A percentile compares a stretch with the other conserved stretches of the same genome.
These are phyloP conservation scores for Serilophus lunatus DNA, from an alignment of 2,113 vertebrate genomes.

Conservation along the genomic window DNA sequence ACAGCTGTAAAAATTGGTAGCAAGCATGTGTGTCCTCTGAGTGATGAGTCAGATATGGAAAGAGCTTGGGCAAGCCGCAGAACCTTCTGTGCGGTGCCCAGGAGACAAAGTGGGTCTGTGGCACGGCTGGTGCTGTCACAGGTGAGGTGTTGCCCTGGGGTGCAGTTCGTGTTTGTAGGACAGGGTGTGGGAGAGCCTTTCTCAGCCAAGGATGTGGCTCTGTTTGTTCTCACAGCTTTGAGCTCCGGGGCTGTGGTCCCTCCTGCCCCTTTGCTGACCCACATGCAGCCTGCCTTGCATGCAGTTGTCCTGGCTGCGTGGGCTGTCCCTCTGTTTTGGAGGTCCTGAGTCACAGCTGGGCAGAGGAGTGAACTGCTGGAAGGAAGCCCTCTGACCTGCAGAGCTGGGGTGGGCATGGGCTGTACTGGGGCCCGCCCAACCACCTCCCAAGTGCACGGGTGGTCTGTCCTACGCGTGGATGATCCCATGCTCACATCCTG, in stretches of 20 bases:
- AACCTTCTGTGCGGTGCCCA: fast-evolving
- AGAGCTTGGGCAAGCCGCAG: neutral
- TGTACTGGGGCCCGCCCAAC: no score
- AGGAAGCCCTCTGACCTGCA: neutral
- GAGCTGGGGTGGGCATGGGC: fast-evolving
- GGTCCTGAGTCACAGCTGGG: neutral
- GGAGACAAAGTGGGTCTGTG: neutral
- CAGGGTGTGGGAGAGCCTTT: neutral
- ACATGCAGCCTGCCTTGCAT: fast-evolving
- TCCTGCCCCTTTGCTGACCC: neutral
- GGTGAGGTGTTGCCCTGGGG: neutral
- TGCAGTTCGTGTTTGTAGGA: neutral
- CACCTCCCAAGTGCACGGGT: fast-evolving
- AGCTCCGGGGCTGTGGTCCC: neutral
- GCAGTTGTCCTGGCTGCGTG: fast-evolving
- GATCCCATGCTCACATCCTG: fast-evolving
- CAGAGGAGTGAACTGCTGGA: fast-evolving
- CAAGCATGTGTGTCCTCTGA: neutral
- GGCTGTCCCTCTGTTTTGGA: neutral
- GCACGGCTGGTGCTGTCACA: neutral
- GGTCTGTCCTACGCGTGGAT: fast-evolving
- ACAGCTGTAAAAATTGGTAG: neutral
- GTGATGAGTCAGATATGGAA: neutral
- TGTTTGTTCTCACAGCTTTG: neutral
- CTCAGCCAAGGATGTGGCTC: neutral